Conservation (phyloP, 2,888 invertebrate genomes). For the Cyrtodaria siliqua region DNA sequence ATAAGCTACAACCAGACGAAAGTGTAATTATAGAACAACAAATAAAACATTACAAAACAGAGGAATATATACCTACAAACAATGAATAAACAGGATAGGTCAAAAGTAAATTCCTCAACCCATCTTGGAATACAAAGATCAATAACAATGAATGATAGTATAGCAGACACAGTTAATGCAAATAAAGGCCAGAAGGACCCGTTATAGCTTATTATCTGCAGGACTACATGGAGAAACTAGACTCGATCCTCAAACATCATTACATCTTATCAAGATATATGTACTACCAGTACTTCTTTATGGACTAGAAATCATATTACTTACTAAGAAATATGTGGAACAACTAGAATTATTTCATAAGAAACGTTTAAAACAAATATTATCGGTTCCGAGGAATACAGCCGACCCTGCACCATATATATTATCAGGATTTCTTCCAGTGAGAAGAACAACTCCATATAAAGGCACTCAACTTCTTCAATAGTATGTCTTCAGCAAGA, state of each 20-base stretch:
- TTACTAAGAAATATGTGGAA: slow-evolving; percentile 1
- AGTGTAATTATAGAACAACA: slow-evolving; percentile 7
- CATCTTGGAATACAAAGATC: slow-evolving; percentile 8
- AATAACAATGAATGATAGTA: not conserved
- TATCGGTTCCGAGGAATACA: not conserved
- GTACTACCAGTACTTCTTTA: slow-evolving; percentile 16
- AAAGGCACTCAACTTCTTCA: slow-evolving; percentile 15
- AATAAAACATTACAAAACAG: not conserved
- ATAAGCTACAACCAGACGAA: slow-evolving; percentile 13
- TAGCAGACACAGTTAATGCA: not conserved
- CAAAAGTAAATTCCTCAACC: slow-evolving; percentile 4
- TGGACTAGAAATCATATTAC: slow-evolving; percentile 21
- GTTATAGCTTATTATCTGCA: slow-evolving; percentile 11
- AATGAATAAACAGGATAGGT: too few species aligned
- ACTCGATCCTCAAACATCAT: slow-evolving; percentile 15
- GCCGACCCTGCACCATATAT: slow-evolving; percentile 26
- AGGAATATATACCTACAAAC: slow-evolving; percentile 1
- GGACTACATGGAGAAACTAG: slow-evolving; percentile 25
- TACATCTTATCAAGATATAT: slow-evolving; percentile 19
- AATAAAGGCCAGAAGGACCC: slow-evolving; percentile 14
- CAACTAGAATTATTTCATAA: slow-evolving; percentile 12
- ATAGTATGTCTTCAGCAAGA: slow-evolving; percentile 18
- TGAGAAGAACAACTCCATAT: slow-evolving; percentile 23
- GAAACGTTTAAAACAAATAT: too few species aligned
- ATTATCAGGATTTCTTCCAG: slow-evolving; percentile 16